Conservation (phyloP, 2,888 invertebrate genomes). For the Clistopyga incitator region DNA sequence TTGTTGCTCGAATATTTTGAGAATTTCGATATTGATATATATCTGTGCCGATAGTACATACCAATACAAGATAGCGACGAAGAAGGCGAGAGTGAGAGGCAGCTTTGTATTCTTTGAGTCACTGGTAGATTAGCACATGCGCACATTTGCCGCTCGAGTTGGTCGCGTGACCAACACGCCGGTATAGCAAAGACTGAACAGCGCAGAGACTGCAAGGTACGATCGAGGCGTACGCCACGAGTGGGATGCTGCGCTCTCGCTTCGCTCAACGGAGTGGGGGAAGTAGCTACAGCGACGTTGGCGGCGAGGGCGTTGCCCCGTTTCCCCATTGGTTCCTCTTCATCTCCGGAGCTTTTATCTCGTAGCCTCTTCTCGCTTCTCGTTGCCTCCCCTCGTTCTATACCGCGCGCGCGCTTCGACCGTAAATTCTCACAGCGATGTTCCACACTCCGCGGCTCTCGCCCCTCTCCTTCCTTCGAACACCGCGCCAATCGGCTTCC, state of each 20-base stretch:
- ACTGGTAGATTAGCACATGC: conserved; percentile 29
- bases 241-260: conserved; percentile 68
- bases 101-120: background rate
- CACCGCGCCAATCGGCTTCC: conserved; percentile 63
- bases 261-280: conserved; percentile 60
- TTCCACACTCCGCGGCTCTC: conserved; percentile 7
- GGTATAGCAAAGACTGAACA: background rate
- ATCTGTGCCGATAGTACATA: background rate
- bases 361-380: conserved; percentile 54
- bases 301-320: conserved; percentile 73
- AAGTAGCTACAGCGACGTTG: conserved; percentile 7
- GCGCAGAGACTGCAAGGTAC: background rate
- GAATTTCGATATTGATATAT: background rate
- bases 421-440: conserved; percentile 3
- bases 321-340: conserved; percentile 73
- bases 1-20: background rate
- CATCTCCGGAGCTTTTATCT: conserved; percentile 80
- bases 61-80: background rate
- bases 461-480: conserved; percentile 39
- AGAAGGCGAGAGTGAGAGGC: background rate
- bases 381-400: conserved; percentile 49
- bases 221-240: conserved; percentile 23
- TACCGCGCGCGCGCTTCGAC: conserved; percentile 14
- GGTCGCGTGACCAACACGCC: conserved; percentile 42
- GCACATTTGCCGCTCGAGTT: conserved; percentile 16